Evolutionary conservation across 1,140 invertebrate species (phyloP).

Genomic region (Zeugodacus cucurbitae): DNA sequence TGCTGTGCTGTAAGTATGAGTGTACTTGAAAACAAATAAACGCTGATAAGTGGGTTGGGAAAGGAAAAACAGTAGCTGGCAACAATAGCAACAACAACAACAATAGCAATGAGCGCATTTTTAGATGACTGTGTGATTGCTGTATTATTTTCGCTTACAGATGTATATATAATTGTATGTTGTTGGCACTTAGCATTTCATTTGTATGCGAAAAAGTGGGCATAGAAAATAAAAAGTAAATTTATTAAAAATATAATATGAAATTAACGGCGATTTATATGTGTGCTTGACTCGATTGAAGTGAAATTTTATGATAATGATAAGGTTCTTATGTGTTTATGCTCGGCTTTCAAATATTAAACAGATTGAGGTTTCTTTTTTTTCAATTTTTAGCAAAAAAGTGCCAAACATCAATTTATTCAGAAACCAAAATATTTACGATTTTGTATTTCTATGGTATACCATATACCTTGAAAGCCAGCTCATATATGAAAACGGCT

Average conservation of each 20-base stretch:
- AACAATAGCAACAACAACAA: constrained; percentile 10
- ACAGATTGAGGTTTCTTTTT: no score
- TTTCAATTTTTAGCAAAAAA: no score
- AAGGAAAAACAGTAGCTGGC: constrained; percentile 32
- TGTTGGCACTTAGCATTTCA: background rate
- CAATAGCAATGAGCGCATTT: background rate
- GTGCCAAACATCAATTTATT: no score
- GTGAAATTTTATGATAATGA: background rate
- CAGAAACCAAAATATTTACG: no score
- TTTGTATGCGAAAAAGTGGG: background rate
- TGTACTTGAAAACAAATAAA: constrained; percentile 32
- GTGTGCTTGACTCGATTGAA: background rate
- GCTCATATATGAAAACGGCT: no score
- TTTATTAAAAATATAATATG: background rate
- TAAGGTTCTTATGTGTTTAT: no score
- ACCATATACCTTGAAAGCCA: no score
- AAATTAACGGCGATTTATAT: background rate
- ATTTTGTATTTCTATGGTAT: no score
- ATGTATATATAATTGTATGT: background rate
- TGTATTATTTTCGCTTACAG: background rate
- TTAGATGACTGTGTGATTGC: background rate
- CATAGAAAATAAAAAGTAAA: background rate
- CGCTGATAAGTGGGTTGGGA: background rate
- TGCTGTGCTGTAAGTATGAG: background rate
- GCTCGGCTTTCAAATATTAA: no score